Evolutionary conservation across 2,113 vertebrate species (phyloP).

Genomic region (Mixornis gularis): DNA sequence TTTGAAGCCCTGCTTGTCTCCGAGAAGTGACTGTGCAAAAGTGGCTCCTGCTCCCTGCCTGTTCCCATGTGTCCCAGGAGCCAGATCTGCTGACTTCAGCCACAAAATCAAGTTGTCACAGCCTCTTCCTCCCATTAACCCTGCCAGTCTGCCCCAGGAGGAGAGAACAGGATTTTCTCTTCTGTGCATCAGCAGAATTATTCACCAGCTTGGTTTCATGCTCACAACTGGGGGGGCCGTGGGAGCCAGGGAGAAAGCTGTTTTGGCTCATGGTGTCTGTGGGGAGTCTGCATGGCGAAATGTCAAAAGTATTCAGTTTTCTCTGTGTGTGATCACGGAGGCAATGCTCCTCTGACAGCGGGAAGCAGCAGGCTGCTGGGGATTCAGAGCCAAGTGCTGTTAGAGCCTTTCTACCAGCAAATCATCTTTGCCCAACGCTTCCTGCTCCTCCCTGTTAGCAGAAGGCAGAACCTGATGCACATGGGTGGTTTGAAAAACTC

Average conservation of each 20-base stretch:
- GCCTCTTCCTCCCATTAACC: constrained; percentile 37
- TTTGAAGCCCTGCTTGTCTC: constrained; percentile 39
- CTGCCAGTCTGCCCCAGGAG: constrained; percentile 35
- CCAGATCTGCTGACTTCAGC: constrained; percentile 49
- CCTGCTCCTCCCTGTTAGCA: neutral
- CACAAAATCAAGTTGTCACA: constrained; percentile 46
- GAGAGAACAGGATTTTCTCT: constrained; percentile 30
- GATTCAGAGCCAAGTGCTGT: neutral
- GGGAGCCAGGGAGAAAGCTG: constrained; percentile 8
- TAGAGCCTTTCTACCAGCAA: neutral
- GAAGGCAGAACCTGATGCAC: neutral
- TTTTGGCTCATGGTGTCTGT: neutral
- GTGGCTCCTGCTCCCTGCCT: constrained; percentile 32
- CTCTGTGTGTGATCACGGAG: neutral
- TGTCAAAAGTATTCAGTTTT: neutral
- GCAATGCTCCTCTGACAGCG: neutral
- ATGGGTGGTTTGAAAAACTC: neutral
- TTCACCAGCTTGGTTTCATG: constrained; percentile 31
- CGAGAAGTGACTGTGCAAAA: constrained; percentile 45
- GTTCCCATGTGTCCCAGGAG: constrained; percentile 35
- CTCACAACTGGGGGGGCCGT: neutral
- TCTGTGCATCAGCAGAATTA: constrained; percentile 53
- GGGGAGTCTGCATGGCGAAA: constrained; percentile 3
- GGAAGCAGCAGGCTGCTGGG: neutral
- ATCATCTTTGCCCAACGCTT: neutral